These are phyloP conservation scores for Nomada lathburiana DNA, from an alignment of 2,888 invertebrate genomes.

Conservation along the genomic window DNA sequence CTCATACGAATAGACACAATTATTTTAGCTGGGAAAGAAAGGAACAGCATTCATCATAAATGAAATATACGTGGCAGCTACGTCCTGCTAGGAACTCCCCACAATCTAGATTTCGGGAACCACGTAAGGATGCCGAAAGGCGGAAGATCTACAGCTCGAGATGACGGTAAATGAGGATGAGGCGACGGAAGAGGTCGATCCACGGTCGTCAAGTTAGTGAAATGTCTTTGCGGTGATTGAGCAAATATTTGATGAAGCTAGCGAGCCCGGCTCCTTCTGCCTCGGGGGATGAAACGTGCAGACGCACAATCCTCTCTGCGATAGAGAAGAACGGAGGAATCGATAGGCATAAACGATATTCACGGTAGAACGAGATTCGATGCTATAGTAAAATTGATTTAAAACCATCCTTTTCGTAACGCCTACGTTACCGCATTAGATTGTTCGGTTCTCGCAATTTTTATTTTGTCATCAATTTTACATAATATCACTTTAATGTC, in stretches of 20 bases:
- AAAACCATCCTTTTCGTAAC: background rate
- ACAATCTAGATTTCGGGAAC: constrained; percentile 50
- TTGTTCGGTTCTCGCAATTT: too few species aligned
- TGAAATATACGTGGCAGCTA: background rate
- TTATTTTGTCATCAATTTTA: too few species aligned
- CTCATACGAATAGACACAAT: background rate
- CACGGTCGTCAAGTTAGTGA: constrained; percentile 79
- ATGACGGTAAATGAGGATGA: constrained; percentile 59
- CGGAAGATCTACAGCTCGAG: constrained; percentile 39
- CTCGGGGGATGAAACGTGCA: constrained; percentile 63
- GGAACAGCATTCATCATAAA: background rate
- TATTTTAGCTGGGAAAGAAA: background rate
- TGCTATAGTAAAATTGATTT: constrained; percentile 36
- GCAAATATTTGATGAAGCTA: constrained; percentile 83
- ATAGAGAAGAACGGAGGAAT: constrained; percentile 57
- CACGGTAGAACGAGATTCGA: constrained; percentile 20
- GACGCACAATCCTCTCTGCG: constrained; percentile 50
- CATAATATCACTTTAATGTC: too few species aligned
- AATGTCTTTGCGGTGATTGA: constrained; percentile 84
- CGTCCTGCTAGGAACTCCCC: constrained; percentile 38
- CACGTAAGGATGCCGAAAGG: constrained; percentile 17
- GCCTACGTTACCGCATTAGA: background rate
- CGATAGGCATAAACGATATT: constrained; percentile 56
- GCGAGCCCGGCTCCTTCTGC: constrained; percentile 72
- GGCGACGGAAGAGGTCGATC: constrained; percentile 73